These are phyloP conservation scores for Megalopta genalis DNA, from an alignment of 1,140 invertebrate species.

Conservation along the genomic window DNA sequence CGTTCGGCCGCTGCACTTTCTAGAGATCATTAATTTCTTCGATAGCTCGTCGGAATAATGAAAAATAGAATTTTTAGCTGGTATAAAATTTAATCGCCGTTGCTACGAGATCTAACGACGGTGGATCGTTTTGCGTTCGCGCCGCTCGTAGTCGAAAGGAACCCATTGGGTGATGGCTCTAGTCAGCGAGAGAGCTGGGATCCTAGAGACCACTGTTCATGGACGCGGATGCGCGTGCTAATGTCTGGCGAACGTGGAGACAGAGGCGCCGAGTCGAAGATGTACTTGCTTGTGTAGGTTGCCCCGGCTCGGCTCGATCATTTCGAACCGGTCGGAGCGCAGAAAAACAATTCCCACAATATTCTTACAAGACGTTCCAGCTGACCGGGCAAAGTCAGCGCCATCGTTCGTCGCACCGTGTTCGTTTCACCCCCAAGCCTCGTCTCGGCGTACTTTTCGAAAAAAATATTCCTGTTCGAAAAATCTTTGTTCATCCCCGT, in stretches of 20 bases:
- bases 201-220: neutral
- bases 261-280: conserved; percentile 65
- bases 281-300: conserved; percentile 71
- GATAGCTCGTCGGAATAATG: neutral
- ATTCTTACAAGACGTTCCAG: conserved; percentile 70
- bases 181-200: neutral
- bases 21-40: neutral
- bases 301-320: conserved; percentile 54
- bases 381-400: conserved; percentile 57
- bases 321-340: conserved; percentile 63
- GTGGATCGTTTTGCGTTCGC: neutral
- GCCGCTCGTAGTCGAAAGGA: conserved; percentile 8
- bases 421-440: neutral
- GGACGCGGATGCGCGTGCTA: neutral
- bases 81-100: neutral
- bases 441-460: conserved; percentile 30
- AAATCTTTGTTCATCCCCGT: conserved; percentile 31
- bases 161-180: too few species aligned
- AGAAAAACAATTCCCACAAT: conserved; percentile 78
- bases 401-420: conserved; percentile 23
- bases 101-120: neutral
- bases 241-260: conserved; percentile 40
- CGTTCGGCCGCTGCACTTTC: neutral
- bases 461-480: conserved; percentile 43
- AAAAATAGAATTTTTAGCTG: neutral